Conservation (phyloP, 64 coral and sea anemone genomes). For the Actinia equina region DNA sequence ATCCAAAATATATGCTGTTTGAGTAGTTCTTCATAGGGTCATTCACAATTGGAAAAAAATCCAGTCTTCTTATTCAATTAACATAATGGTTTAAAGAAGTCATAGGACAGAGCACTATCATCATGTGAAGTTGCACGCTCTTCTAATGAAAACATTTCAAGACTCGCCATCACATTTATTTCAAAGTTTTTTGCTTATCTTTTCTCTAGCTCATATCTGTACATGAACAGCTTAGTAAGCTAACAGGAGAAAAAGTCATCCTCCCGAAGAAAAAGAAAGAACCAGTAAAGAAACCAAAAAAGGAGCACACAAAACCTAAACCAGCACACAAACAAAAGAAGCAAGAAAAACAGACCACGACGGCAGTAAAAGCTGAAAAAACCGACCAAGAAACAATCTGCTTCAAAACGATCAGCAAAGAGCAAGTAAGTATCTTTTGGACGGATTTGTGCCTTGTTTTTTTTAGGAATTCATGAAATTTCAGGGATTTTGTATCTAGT, state of each 20-base stretch:
- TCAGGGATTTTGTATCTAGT: too few species aligned
- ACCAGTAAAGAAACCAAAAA: slow-evolving; percentile 63
- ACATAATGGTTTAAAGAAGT: too few species aligned
- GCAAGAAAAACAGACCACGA: slow-evolving; percentile 41
- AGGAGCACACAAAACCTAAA: slow-evolving; percentile 29
- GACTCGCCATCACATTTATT: too few species aligned
- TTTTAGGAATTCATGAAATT: too few species aligned
- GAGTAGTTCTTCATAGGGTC: too few species aligned
- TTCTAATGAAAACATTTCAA: too few species aligned
- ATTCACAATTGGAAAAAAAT: too few species aligned
- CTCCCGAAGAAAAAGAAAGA: slow-evolving; percentile 69
- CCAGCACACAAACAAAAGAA: slow-evolving; percentile 43
- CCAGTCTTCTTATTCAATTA: too few species aligned
- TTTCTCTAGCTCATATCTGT: slow-evolving; percentile 89
- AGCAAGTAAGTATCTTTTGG: slow-evolving; percentile 80
- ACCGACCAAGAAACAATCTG: slow-evolving; percentile 75
- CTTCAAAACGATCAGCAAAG: slow-evolving; percentile 93
- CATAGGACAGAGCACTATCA: too few species aligned
- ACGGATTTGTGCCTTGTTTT: not conserved
- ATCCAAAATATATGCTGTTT: too few species aligned
- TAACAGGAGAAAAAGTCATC: slow-evolving; percentile 74
- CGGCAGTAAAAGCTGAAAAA: slow-evolving; percentile 74
- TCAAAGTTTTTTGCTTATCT: not conserved
- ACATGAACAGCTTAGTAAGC: slow-evolving; percentile 85
- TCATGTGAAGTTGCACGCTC: too few species aligned